Evolutionary conservation across 2,888 invertebrate species (phyloP).

Genomic region (Coenonympha glycerion): DNA sequence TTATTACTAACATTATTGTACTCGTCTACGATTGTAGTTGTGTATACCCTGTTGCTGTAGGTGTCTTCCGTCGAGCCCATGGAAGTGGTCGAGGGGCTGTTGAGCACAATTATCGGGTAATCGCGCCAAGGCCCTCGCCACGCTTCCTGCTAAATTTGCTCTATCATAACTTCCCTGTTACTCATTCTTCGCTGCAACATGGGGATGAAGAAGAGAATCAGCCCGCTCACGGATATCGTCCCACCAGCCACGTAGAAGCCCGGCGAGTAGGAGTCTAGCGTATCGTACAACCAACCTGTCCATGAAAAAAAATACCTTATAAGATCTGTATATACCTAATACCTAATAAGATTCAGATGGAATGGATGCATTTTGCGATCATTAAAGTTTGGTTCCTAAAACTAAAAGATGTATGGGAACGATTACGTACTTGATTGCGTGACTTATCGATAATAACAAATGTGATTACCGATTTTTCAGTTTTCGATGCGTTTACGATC

Average conservation of each 20-base stretch:
- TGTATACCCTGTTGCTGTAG: constrained; percentile 68
- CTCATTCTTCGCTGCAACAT: constrained; percentile 74
- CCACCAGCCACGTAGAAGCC: constrained; percentile 92
- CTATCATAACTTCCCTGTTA: constrained; percentile 48
- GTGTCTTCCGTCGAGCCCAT: constrained; percentile 50
- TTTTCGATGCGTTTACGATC: no score
- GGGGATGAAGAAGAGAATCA: constrained; percentile 91
- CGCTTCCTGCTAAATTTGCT: constrained; percentile 64
- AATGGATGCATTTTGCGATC: neutral
- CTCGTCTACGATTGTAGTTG: constrained; percentile 56
- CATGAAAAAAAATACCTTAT: no score
- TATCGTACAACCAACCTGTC: constrained; percentile 91
- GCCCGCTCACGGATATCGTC: constrained; percentile 89
- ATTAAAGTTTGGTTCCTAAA: no score
- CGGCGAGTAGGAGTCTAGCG: constrained; percentile 84
- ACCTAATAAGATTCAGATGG: neutral
- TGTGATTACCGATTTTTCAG: no score
- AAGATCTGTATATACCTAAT: neutral
- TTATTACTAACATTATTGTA: constrained; percentile 44
- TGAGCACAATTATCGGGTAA: constrained; percentile 59
- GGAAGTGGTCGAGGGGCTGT: constrained; percentile 64
- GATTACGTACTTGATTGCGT: no score
- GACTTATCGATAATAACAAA: no score
- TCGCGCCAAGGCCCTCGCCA: constrained; percentile 34
- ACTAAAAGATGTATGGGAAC: no score